phyloP scores from a whole-genome alignment of 2,888 invertebrate genomes.

The Mylabris sibirica region DNA sequence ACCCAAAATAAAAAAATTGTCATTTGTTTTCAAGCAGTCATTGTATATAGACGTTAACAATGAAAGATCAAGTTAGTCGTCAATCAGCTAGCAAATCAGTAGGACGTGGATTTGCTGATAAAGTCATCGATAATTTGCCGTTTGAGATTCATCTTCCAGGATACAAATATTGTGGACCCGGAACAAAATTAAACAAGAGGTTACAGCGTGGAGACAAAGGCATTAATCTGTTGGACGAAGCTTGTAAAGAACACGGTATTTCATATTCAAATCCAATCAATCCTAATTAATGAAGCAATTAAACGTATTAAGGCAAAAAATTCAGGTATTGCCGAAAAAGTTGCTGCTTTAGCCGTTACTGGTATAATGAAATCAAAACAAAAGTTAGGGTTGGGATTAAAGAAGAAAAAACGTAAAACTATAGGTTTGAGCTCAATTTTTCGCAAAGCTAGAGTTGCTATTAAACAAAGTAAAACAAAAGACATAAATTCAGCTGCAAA shows the following conservation, averaged over 20 bases:
- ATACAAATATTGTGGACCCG: slow-evolving; percentile 44
- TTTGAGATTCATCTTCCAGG: slow-evolving; percentile 39
- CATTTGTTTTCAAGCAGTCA: neutral
- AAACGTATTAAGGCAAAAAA: slow-evolving; percentile 51
- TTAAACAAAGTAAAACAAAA: slow-evolving; percentile 13
- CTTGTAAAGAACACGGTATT: slow-evolving; percentile 52
- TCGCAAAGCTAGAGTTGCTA: slow-evolving; percentile 14
- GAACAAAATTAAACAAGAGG: slow-evolving; percentile 44
- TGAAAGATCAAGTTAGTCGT: neutral
- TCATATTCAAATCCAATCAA: slow-evolving; percentile 48
- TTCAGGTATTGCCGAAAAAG: slow-evolving; percentile 46
- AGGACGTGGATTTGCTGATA: slow-evolving; percentile 30
- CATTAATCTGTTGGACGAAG: too few species aligned
- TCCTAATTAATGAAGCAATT: slow-evolving; percentile 40
- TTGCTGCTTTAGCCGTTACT: slow-evolving; percentile 8
- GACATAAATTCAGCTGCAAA: neutral
- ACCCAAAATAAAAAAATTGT: neutral
- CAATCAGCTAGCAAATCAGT: neutral
- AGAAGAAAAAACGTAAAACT: slow-evolving; percentile 15
- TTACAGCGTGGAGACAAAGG: too few species aligned
- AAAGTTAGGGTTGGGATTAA: slow-evolving; percentile 44
- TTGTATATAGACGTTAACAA: neutral
- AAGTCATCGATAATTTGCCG: slow-evolving; percentile 36
- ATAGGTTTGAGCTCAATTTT: slow-evolving; percentile 4
- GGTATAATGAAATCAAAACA: slow-evolving; percentile 48